These are phyloP conservation scores for Anoplopoma fimbria DNA, from an alignment of 2,113 vertebrate genomes.

Conservation along the genomic window DNA sequence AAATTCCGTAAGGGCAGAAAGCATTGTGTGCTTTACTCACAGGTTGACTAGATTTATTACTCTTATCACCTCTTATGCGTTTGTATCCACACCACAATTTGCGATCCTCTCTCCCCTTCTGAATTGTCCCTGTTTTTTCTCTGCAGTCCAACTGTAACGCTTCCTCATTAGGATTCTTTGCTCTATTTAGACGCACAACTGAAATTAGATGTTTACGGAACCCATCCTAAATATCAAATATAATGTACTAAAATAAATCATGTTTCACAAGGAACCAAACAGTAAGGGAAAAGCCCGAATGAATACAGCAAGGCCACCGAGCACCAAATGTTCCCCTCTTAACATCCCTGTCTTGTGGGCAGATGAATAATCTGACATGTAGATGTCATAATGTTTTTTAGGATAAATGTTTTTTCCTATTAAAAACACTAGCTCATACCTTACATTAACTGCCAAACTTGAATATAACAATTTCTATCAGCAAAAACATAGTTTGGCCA, in stretches of 20 bases:
- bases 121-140: background rate
- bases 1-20: constrained; percentile 24
- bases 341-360: background rate
- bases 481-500: background rate
- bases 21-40: background rate
- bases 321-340: background rate
- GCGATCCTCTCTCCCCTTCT: background rate
- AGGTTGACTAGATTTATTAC: constrained; percentile 32
- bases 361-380: background rate
- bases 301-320: background rate
- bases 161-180: background rate
- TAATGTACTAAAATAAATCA: background rate
- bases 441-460: background rate
- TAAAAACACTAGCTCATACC: background rate
- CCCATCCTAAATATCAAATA: background rate
- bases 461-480: background rate
- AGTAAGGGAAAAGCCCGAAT: background rate
- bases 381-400: background rate
- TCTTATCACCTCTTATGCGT: background rate
- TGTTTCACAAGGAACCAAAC: background rate
- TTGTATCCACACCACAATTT: constrained; percentile 6
- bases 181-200: background rate
- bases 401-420: background rate
- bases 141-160: background rate
- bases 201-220: background rate